Conservation (phyloP, 2,113 vertebrate species). For the Calidris pugnax region DNA sequence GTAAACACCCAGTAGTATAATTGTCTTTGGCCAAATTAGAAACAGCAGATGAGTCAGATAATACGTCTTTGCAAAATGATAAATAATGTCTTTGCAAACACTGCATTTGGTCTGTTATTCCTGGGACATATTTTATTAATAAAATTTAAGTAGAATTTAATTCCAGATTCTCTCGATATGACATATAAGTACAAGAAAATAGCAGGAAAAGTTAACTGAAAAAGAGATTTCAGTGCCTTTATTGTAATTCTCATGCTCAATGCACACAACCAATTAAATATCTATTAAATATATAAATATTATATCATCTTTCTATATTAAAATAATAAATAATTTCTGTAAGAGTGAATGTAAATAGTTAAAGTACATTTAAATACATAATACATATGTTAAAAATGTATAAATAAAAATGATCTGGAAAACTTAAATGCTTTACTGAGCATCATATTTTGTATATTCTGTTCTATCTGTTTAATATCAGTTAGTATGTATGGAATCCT, state of each 20-base stretch:
- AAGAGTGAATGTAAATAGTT: neutral
- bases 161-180: neutral
- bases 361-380: neutral
- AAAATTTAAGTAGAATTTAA: neutral
- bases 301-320: no score
- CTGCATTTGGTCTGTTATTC: neutral
- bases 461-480: neutral
- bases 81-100: neutral
- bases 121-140: neutral
- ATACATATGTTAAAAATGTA: neutral
- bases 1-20: neutral
- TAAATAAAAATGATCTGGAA: neutral
- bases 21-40: neutral
- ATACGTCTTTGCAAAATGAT: no score
- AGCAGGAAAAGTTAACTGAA: neutral
- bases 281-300: neutral
- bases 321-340: neutral
- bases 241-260: neutral
- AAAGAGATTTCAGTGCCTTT: neutral
- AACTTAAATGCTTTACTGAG: neutral
- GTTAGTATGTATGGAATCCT: neutral
- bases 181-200: neutral
- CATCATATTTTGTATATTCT: neutral
- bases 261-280: neutral
- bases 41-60: neutral